These are phyloP conservation scores for Drosophila longiperda DNA, from an alignment of 2,888 invertebrate genomes.

Conservation along the genomic window DNA sequence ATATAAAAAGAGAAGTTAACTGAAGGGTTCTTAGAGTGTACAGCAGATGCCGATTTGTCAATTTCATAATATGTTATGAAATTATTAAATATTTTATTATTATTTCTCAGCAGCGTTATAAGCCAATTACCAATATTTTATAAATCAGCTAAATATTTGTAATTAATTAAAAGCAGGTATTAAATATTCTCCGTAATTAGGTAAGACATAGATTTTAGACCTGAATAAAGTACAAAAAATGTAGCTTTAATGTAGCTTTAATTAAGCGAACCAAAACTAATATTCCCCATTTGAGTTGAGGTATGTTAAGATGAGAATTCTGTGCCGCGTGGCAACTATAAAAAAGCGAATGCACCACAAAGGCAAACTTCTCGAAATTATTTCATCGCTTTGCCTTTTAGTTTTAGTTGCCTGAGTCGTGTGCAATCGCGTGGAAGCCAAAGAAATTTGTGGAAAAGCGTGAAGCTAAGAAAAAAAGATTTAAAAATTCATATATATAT, in stretches of 20 bases:
- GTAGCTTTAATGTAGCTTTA: not conserved
- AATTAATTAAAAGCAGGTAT: not conserved
- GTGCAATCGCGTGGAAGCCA: slow-evolving; percentile 73
- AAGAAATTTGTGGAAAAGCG: slow-evolving; percentile 40
- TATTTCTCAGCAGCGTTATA: not conserved
- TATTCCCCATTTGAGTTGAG: slow-evolving; percentile 18
- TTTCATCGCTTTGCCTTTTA: slow-evolving; percentile 58
- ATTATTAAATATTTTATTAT: not conserved
- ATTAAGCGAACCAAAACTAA: not conserved
- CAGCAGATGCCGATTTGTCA: not conserved
- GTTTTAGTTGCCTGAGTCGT: slow-evolving; percentile 67
- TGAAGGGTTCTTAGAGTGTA: not conserved
- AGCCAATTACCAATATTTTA: not conserved
- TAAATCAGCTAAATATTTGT: not conserved
- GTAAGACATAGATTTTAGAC: too few relatives aligned
- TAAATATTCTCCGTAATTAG: not conserved
- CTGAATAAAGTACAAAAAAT: too few relatives aligned
- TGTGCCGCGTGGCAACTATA: slow-evolving; percentile 46
- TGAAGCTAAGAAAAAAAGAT: slow-evolving; percentile 8
- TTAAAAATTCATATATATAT: not conserved
- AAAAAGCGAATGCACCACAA: slow-evolving; percentile 65
- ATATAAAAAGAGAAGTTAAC: not conserved
- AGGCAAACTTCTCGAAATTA: slow-evolving; percentile 75
- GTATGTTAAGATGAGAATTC: slow-evolving; percentile 12
- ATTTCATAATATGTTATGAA: not conserved